A percentile compares a stretch with the other conserved stretches of the same genome.
These are phyloP conservation scores for Neopelma chrysocephalum DNA, from an alignment of 2,797 vertebrate genomes.

Conservation along the genomic window DNA sequence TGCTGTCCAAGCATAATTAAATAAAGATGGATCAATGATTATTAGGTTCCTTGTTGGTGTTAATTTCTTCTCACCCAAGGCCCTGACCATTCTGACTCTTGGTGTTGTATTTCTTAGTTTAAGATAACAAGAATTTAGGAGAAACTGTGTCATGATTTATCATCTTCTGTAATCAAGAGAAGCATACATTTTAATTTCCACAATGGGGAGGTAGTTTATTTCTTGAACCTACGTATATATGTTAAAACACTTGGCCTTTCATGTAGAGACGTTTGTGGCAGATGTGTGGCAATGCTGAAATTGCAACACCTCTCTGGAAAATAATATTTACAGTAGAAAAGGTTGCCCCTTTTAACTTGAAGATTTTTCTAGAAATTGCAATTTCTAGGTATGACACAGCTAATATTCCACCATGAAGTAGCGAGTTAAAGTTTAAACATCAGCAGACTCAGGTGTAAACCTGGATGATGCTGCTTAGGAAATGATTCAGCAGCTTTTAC, in stretches of 20 bases:
- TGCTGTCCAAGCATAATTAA: slow-evolving; percentile 13
- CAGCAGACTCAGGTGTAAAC: not conserved
- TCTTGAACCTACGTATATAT: not conserved
- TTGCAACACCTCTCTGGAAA: not conserved
- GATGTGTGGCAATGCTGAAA: not conserved
- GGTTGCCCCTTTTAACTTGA: not conserved
- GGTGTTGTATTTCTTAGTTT: not conserved
- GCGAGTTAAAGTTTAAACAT: not conserved
- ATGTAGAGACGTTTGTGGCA: not conserved
- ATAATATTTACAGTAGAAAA: not conserved
- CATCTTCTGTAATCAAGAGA: not conserved
- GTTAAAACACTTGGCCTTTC: not conserved
- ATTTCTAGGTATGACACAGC: not conserved
- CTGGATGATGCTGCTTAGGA: not conserved
- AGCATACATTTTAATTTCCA: not conserved
- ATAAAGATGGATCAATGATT: slow-evolving; percentile 44
- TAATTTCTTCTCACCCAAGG: slow-evolving; percentile 12
- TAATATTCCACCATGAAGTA: not conserved
- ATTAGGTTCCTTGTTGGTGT: not conserved
- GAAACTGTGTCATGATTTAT: not conserved
- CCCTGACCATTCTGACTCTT: not conserved
- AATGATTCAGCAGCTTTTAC: not conserved
- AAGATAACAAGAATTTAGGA: not conserved
- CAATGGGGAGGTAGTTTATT: fast-evolving
- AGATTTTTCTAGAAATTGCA: not conserved